Evolutionary conservation across 2,888 invertebrate species (phyloP), one percentile per base, ranked within the genome.

Genomic region (Unio delphinus): DNA sequence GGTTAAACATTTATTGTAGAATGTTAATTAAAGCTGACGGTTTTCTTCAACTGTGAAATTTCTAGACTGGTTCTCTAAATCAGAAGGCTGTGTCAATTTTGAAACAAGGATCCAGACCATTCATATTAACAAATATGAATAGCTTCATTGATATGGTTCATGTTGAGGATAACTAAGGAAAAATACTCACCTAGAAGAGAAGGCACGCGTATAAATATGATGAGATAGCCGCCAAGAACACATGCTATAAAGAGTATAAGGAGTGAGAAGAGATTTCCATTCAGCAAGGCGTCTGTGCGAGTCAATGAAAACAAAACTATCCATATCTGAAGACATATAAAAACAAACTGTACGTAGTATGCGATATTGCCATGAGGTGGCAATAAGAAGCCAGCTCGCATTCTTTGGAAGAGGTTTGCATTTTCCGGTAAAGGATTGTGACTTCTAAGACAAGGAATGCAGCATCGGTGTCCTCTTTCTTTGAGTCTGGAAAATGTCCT

Each of bases 241-340:
- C 84, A 80, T 26, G 67, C 68, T 28, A 83, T 74, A 65, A 84
- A 78, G 58, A 86, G 63, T n/a, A 83, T 72, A 20, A 84, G 72
- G 34, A 86, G 69, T 26, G 84, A 84, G 74, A 82, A 86, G 59
- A 82, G 71, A 56, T 83, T 80, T 18, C 86, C 86, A 23, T 83
- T 85, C 45, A 85, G 86, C 15, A 83, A 66, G 17, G 82, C 85
- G 60, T 80, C 73, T 6, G 64, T 69, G 23, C 78, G 78, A 11
- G 82, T 80, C 55, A 83, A 67, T 4, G 79, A 69, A 61, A 79
- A 78, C 23, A 83, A 60, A 26, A 81, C 68, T 7, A 74, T 78
- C 81, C 83, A 85, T 17, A 82, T 71, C 34, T 83, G 76, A 17
- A 79, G 55, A 58, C 79, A 78, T 2, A 83, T 71, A 1, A 83